Base-by-base conservation (phyloP, 53 echinoderm and acorn worm species). In the Mesocentrotus franciscanus region DNA sequence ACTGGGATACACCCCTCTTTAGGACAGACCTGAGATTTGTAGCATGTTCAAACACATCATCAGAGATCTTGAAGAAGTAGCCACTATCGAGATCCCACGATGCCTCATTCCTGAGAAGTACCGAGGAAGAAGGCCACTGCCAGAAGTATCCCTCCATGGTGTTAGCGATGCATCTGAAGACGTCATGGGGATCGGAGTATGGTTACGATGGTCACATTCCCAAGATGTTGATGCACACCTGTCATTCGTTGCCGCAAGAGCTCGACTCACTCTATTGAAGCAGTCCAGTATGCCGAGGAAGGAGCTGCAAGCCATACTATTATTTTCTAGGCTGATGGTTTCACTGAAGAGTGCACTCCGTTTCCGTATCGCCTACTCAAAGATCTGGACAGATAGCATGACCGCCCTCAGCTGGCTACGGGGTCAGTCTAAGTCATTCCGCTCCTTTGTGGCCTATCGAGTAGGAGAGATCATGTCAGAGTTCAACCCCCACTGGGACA, bases 111-210 rank as follows among this genome's bases (percentile, higher is more conserved):
- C 85, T 18, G 57, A 56, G 57, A 56, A 57, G 14, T 92, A 10
- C 74, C 18, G n/a, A 22, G 96, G 97, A 64, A 81, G 56, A 36
- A 94, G 97, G 95, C 97, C 97, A 33, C 92, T 97, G 60, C 96
- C 96, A 20, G 96, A 97, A 91, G 95, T 97, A 60, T 97, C 97
- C 35, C 95, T 97, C 18, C 98, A 97, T 85, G 96, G 96, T 57
- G 95, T 93, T 39, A 97, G 98, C 71, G 98, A 97, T 90, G 97
- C 97, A 24, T 97, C 97, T 32, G 97, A 97, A 94, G 97, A 96
- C 55, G 97, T 95, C 30, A 97, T 97, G 97, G 96, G 97, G 34
- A 97, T 97, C 18, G 97, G 95, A 71, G 95, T 97, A 26, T 97
- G 97, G 97, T 74, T 97, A 79, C 96, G 96, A 92, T 97, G 97